These are phyloP conservation scores for Helicolenus hilgendorfi DNA, from an alignment of 2,797 vertebrate genomes.

Conservation along the genomic window DNA sequence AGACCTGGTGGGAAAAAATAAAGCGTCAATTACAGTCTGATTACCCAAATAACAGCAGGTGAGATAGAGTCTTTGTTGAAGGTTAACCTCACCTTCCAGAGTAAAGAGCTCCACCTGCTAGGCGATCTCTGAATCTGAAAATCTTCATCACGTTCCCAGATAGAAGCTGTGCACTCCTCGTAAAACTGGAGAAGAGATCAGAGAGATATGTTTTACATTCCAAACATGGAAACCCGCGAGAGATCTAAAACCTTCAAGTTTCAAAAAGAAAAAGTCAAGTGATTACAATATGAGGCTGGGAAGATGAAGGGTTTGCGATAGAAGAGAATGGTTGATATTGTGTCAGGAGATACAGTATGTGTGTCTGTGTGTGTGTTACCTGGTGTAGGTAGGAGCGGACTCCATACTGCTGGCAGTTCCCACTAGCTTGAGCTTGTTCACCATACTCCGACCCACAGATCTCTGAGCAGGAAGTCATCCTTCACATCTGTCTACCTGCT, in stretches of 20 bases:
- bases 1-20: conserved; percentile 89
- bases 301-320: not conserved
- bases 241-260: not conserved
- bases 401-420: conserved; percentile 94
- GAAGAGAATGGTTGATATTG: not conserved
- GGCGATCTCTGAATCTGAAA: conserved; percentile 99
- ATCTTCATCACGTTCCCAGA: conserved; percentile 98
- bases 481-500: conserved; percentile 88
- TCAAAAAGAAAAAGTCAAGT: not conserved
- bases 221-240: not conserved
- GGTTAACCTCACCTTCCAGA: conserved; percentile 95
- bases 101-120: conserved; percentile 96
- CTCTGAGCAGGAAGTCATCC: conserved; percentile 96
- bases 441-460: conserved; percentile 92
- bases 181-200: conserved; percentile 91
- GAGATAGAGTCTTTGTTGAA: not conserved
- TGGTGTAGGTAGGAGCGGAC: conserved; percentile 98
- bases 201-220: not conserved
- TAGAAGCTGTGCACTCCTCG: conserved; percentile 98
- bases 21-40: not conserved
- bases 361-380: conserved; percentile 50
- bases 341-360: not conserved
- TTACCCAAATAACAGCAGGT: not conserved
- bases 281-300: not conserved
- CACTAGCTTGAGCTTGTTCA: conserved; percentile 87